Evolutionary conservation across 2,888 invertebrate species (phyloP).

Genomic region (Omphaloscelis lunosa): DNA sequence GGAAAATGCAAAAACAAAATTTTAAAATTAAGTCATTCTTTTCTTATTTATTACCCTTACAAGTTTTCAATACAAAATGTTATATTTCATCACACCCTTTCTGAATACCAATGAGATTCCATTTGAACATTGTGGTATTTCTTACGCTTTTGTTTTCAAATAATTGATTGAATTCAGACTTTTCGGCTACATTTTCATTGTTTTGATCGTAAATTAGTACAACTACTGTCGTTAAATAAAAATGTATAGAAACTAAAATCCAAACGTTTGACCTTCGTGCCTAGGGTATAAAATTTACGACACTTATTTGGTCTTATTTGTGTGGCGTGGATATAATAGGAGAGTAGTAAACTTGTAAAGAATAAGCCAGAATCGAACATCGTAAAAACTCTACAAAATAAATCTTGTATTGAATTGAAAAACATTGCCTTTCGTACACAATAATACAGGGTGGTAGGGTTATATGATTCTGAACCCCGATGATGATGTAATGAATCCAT

Average conservation of each 20-base stretch:
- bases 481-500: too few relatives aligned
- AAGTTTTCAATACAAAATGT: constrained; percentile 38
- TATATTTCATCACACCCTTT: constrained; percentile 38
- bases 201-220: constrained; percentile 14
- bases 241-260: constrained; percentile 17
- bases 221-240: not conserved
- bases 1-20: not conserved
- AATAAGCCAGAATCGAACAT: constrained; percentile 47
- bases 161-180: constrained; percentile 27
- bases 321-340: constrained; percentile 42
- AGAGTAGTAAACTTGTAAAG: constrained; percentile 45
- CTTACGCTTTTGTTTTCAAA: constrained; percentile 7
- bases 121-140: not conserved
- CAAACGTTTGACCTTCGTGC: constrained; percentile 36
- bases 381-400: constrained; percentile 37
- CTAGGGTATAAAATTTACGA: constrained; percentile 52
- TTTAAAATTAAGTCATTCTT: not conserved
- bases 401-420: constrained; percentile 46
- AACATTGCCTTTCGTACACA: constrained; percentile 9
- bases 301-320: constrained; percentile 25
- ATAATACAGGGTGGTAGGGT: too few relatives aligned
- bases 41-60: not conserved
- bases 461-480: too few relatives aligned
- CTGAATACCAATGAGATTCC: constrained; percentile 58
- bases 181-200: constrained; percentile 13